Evolutionary conservation across 2,888 invertebrate genomes (phyloP), one percentile per base, ranked within the genome.

Genomic region (Palloptera scutellata): DNA sequence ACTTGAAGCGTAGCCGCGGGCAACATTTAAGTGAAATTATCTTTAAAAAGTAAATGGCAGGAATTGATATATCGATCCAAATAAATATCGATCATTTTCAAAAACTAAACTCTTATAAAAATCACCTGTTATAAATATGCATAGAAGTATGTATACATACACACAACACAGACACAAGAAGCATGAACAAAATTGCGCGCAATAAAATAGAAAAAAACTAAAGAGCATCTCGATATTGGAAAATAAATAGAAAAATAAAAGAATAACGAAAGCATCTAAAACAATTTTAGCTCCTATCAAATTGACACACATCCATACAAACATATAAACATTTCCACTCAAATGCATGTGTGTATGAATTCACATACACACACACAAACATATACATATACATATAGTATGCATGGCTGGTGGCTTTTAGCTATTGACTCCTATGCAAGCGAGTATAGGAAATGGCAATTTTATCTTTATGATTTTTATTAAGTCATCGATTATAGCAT

Each of bases 251-350:
- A 17, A 40, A 41, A 2, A 19, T 10, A 41, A 55, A 30, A 40
- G 13, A 8, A 40, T 1, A 43, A 43, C 19, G 17, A 41, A 43
- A 58, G 17, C 43, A 20, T 6, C 42, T 40, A n/a, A 57, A 12
- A 41, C 15, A 42, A 15, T 57, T 57, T 57, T 53, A 53, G 11
- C 53, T 53, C 53, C 55, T 20, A 40, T 30, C 30, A 10, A 55
- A 55, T 40, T 55, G 55, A 55, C 55, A n/a, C n/a, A n/a, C n/a
- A n/a, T n/a, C n/a, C n/a, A n/a, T n/a, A n/a, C n/a, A n/a, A n/a
- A n/a, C n/a, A n/a, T n/a, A n/a, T n/a, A n/a, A n/a, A n/a, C n/a
- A 55, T 40, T 40, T 55, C 55, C 55, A 30, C 12, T 20, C 55
- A 40, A n/a, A 12, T 55, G 55, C 8, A 19, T 40, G 20, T 30